Percentiles rank a stretch among this genome's conserved stretches.
phyloP scores from a whole-genome alignment of 1,140 invertebrate species.

The Lithobius niger region DNA sequence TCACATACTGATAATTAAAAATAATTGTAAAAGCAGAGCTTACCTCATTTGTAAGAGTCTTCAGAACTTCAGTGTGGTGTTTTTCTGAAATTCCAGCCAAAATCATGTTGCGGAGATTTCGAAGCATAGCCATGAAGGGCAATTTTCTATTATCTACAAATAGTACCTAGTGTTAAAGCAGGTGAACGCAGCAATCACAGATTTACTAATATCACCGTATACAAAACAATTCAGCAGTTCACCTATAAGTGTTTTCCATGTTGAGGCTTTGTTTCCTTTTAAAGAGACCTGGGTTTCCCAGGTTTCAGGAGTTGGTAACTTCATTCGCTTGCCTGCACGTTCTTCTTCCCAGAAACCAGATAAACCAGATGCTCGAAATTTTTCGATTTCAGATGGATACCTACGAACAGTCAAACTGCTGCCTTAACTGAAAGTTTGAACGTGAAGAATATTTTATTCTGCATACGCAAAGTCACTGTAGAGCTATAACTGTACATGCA shows the following conservation, averaged over 20 bases:
- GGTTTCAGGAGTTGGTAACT: conserved; percentile 36
- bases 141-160: conserved; percentile 34
- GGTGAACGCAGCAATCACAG: background rate
- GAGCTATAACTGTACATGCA: too few relatives aligned
- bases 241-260: conserved; percentile 26
- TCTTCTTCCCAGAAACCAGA: conserved; percentile 33
- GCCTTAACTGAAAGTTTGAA: too few relatives aligned
- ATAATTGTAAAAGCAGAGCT: too few relatives aligned
- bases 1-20: too few relatives aligned
- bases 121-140: conserved; percentile 38
- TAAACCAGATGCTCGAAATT: conserved; percentile 31
- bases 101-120: conserved; percentile 36
- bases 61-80: conserved; percentile 29
- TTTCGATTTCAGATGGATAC: conserved; percentile 32
- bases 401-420: too few relatives aligned
- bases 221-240: background rate
- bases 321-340: conserved; percentile 36
- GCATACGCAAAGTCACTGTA: too few relatives aligned
- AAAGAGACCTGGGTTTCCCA: conserved; percentile 39
- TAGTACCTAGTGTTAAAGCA: background rate
- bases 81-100: conserved; percentile 32
- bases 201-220: background rate
- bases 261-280: conserved; percentile 34
- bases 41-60: conserved; percentile 32
- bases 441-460: too few relatives aligned